phyloP scores from a whole-genome alignment of 1,140 invertebrate species.

The Batillaria attramentaria region DNA sequence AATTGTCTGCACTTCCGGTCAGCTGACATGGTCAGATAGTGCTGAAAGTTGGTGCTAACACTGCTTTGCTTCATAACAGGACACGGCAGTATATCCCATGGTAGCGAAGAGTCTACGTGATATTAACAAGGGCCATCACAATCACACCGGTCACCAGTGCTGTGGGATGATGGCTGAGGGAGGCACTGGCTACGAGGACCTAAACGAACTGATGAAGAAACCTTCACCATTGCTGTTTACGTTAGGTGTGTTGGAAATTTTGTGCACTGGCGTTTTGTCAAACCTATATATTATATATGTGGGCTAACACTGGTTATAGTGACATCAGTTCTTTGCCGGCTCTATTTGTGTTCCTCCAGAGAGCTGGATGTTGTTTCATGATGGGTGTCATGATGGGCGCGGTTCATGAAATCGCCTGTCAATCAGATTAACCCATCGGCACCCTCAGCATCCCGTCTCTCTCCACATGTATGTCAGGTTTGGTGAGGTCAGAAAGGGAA shows the following conservation, averaged over 20 bases:
- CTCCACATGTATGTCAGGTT: no score
- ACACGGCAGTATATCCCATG: conserved; percentile 89
- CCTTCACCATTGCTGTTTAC: conserved; percentile 90
- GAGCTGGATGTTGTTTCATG: not conserved
- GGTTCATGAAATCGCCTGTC: no score
- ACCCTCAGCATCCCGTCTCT: no score
- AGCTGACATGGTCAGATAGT: not conserved
- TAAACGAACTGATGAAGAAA: conserved; percentile 87
- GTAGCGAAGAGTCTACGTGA: conserved; percentile 93
- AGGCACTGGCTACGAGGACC: conserved; percentile 90
- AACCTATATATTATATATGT: not conserved
- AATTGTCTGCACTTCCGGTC: no score
- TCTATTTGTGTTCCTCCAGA: not conserved
- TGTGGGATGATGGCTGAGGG: conserved; percentile 87
- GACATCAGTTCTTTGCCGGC: not conserved
- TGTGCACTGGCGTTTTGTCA: no score
- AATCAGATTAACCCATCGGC: no score
- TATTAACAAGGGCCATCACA: conserved; percentile 77
- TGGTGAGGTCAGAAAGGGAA: no score
- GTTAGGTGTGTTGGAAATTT: conserved; percentile 79
- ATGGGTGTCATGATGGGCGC: no score
- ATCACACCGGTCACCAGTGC: conserved; percentile 80
- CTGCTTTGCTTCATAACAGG: conserved; percentile 73
- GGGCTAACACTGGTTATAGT: not conserved
- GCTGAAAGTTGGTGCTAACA: not conserved